These are phyloP conservation scores for Lymantria monacha DNA, from an alignment of 2,888 invertebrate genomes.

Conservation along the genomic window DNA sequence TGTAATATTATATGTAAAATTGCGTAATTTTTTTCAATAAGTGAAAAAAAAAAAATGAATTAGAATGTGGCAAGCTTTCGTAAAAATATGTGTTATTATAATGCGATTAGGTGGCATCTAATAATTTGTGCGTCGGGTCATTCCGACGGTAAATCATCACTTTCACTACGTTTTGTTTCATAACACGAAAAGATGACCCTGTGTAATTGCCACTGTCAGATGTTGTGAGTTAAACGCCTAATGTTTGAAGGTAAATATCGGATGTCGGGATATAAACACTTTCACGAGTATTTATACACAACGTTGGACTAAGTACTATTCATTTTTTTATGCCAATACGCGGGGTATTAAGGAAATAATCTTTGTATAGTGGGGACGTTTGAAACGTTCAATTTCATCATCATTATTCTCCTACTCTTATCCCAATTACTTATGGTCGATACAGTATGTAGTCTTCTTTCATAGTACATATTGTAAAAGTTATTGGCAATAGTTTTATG, in stretches of 20 bases:
- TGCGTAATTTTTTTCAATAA: too few relatives aligned
- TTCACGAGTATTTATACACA: background rate
- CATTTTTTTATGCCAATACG: too few relatives aligned
- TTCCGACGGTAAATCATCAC: slow-evolving; percentile 52
- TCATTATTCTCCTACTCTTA: too few relatives aligned
- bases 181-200: slow-evolving; percentile 36
- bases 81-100: slow-evolving; percentile 44
- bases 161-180: slow-evolving; percentile 53
- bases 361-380: too few relatives aligned
- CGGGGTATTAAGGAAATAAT: too few relatives aligned
- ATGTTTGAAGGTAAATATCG: slow-evolving; percentile 1
- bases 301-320: too few relatives aligned
- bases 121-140: slow-evolving; percentile 39
- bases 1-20: too few relatives aligned
- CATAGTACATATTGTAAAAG: too few relatives aligned
- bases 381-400: too few relatives aligned
- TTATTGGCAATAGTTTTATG: too few relatives aligned
- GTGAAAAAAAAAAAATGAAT: background rate
- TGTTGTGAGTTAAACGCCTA: slow-evolving; percentile 25
- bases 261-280: background rate
- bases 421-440: too few relatives aligned
- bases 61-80: slow-evolving; percentile 20
- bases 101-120: slow-evolving; percentile 43
- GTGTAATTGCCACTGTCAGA: slow-evolving; percentile 43
- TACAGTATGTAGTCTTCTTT: too few relatives aligned